Base-by-base conservation (phyloP, 2,888 invertebrate genomes). In the Agrotis clavis region DNA sequence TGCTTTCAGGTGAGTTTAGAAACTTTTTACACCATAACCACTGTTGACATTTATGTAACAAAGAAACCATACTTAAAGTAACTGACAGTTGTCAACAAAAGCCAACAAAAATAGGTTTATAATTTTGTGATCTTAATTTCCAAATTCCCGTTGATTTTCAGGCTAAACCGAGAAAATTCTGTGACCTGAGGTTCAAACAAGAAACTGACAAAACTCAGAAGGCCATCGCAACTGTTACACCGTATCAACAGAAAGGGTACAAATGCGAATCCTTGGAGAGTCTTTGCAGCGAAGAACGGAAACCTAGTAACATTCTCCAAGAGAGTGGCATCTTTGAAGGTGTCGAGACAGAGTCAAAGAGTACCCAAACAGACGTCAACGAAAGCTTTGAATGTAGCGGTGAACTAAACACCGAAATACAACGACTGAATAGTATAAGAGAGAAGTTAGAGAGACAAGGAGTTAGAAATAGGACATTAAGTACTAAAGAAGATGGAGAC, bases 321-420 rank as follows among this genome's bases (percentile, higher is more conserved):
- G 98, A 98, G 88, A 98, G 98, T 86, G 98, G 98, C 41, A 98
- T 98, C 82, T 98, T 98, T 87, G 98, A 97, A 87, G 97, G 96
- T 60, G 96, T 94, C 47, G 96, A 96, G 82, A 94, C 95, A 71
- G 95, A 95, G 77, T 91, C 92, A 56, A 95, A 92, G 78, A 88
- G 93, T 79, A 97, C 97, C 75, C 97, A 97, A 90, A 97, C 97
- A 67, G 97, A 97, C 69, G 94, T 95, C 51, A 97, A 97, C 86
- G 97, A 97, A 74, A 93, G 90, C 84, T 95, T 95, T 84, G 96
- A 96, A 91, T 94, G 93, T 87, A 93, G 91, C 76, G 95, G 96
- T 87, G 97, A 97, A 91, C 89, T 97, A 21, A 97, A 96, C 89
- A 97, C 97, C 71, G 97, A 97, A 94, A 96, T 97, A 86, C 97